A percentile compares a stretch with the other conserved stretches of the same genome.
Conservation (phyloP, 1,140 invertebrate species). For the Polypedilum vanderplanki region DNA sequence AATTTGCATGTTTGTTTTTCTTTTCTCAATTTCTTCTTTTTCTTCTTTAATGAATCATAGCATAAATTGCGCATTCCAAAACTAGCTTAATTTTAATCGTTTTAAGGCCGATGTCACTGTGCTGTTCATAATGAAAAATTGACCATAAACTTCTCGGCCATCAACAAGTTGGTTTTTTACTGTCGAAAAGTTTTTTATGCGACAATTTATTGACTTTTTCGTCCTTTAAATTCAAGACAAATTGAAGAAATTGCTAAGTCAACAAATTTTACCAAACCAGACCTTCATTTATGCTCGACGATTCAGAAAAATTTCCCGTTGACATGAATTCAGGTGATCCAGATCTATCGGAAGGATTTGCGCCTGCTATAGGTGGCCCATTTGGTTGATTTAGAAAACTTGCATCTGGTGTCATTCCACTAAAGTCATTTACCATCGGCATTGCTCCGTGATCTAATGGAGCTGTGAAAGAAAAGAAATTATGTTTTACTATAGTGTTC, state of each 20-base stretch:
- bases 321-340: conserved; percentile 50
- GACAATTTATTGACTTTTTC: no score
- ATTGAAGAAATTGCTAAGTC: background rate
- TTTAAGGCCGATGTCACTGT: no score
- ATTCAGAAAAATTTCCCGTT: conserved; percentile 58
- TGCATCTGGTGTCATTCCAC: conserved; percentile 55
- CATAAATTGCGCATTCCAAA: no score
- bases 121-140: no score
- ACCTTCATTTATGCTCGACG: conserved; percentile 63
- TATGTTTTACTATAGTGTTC: background rate
- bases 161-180: no score
- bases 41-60: no score
- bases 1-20: background rate
- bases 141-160: no score
- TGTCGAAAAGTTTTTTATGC: no score
- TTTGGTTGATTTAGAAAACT: conserved; percentile 54
- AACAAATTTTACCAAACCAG: conserved; percentile 59
- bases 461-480: conserved; percentile 42
- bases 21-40: no score
- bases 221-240: no score
- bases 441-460: conserved; percentile 62
- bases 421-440: conserved; percentile 57
- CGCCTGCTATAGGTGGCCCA: conserved; percentile 51
- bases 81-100: no score
- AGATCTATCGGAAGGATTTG: conserved; percentile 49